phyloP scores from a whole-genome alignment of 2,888 invertebrate species.

The Diarsia dahlii region DNA sequence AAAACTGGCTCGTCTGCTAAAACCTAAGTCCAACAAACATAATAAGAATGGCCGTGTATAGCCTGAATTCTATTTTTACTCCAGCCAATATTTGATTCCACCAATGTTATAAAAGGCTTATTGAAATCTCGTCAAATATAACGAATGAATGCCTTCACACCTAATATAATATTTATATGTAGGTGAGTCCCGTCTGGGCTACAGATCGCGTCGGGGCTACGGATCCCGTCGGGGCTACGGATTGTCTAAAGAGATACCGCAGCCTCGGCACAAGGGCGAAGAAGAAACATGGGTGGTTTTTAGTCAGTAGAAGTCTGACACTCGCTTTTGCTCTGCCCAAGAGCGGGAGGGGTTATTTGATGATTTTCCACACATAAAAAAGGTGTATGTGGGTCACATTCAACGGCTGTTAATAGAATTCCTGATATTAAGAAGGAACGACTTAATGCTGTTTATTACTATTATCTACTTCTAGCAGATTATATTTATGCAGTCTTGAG shows the following conservation, averaged over 20 bases:
- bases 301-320: too few species aligned
- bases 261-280: too few species aligned
- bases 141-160: neutral
- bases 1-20: neutral
- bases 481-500: neutral
- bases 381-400: neutral
- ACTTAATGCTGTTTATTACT: too few species aligned
- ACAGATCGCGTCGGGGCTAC: too few species aligned
- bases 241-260: too few species aligned
- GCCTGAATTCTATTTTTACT: slow-evolving; percentile 10
- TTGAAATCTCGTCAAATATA: slow-evolving; percentile 16
- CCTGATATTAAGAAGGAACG: neutral
- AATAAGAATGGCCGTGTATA: neutral
- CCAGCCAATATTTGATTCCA: slow-evolving; percentile 24
- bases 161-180: too few species aligned
- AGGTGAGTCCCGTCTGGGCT: too few species aligned
- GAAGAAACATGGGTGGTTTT: too few species aligned
- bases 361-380: too few species aligned
- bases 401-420: neutral
- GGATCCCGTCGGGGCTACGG: too few species aligned
- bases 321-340: too few species aligned
- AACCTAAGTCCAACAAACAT: neutral
- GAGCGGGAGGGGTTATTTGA: too few species aligned
- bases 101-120: slow-evolving; percentile 24
- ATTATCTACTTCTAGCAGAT: neutral